Conservation (phyloP, 1,140 invertebrate species). For the Drosophila chauvacae region DNA sequence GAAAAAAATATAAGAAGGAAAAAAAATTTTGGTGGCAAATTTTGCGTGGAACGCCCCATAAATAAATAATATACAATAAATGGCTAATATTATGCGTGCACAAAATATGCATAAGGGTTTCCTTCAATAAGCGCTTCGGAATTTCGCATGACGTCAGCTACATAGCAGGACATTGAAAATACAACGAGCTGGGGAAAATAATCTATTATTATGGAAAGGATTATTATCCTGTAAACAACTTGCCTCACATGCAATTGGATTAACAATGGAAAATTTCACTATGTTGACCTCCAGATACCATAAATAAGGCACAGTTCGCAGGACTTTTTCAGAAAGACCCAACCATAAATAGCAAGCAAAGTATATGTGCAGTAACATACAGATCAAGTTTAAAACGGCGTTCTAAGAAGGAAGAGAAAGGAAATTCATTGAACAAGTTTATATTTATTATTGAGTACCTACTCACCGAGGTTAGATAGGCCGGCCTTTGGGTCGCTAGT, state of each 20-base stretch:
- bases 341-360: conserved; percentile 7
- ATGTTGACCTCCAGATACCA: not conserved
- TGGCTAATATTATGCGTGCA: not conserved
- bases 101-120: not conserved
- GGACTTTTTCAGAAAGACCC: not conserved
- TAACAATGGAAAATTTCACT: not conserved
- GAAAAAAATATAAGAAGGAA: no score
- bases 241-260: conserved; percentile 8
- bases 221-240: not conserved
- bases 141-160: conserved; percentile 7
- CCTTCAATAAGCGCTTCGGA: not conserved
- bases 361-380: conserved; percentile 4
- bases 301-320: not conserved
- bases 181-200: not conserved
- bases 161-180: conserved; percentile 3
- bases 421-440: no score
- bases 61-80: not conserved
- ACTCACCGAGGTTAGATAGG: conserved; percentile 2
- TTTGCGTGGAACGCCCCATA: no score
- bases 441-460: no score
- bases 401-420: not conserved
- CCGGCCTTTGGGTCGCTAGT: not conserved
- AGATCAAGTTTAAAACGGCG: conserved; percentile 4
- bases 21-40: no score
- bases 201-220: not conserved